A percentile compares a stretch with the other conserved stretches of the same genome.
Evolutionary conservation across 1,140 invertebrate genomes (phyloP).

Genomic region (Macrocentrus cingulum): DNA sequence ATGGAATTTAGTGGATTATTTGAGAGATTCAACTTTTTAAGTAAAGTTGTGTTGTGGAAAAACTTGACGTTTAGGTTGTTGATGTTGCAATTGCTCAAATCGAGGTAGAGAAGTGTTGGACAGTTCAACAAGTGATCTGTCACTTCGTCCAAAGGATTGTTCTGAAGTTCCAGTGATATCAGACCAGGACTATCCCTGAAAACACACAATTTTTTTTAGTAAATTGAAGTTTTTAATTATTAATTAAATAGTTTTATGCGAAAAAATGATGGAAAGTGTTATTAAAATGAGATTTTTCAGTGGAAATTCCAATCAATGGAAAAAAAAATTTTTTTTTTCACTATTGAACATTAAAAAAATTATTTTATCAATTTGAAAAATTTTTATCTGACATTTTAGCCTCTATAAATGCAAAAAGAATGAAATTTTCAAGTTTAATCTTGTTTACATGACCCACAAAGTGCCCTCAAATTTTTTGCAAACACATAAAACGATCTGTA

Average conservation of each 20-base stretch:
- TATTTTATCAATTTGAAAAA: too few relatives aligned
- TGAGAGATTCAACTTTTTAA: constrained; percentile 71
- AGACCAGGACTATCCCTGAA: constrained; percentile 69
- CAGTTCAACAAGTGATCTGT: constrained; percentile 69
- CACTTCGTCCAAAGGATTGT: constrained; percentile 66
- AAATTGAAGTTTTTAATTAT: neutral
- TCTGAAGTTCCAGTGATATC: constrained; percentile 70
- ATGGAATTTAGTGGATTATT: constrained; percentile 66
- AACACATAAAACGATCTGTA: too few relatives aligned
- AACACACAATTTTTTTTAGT: constrained; percentile 30
- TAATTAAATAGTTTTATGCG: neutral
- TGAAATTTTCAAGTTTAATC: too few relatives aligned
- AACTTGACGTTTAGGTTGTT: constrained; percentile 64
- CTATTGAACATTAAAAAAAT: too few relatives aligned
- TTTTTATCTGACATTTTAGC: too few relatives aligned
- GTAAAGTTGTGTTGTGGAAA: constrained; percentile 67
- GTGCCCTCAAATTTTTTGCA: too few relatives aligned
- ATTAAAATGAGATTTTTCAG: too few relatives aligned
- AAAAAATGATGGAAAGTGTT: too few relatives aligned
- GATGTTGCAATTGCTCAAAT: constrained; percentile 68
- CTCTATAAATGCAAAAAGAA: too few relatives aligned
- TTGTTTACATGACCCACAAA: too few relatives aligned
- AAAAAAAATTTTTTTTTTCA: too few relatives aligned
- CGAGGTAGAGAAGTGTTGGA: constrained; percentile 67
- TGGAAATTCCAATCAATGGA: too few relatives aligned